Evolutionary conservation across 2,888 invertebrate genomes (phyloP).

Genomic region (Corythucha ciliata): DNA sequence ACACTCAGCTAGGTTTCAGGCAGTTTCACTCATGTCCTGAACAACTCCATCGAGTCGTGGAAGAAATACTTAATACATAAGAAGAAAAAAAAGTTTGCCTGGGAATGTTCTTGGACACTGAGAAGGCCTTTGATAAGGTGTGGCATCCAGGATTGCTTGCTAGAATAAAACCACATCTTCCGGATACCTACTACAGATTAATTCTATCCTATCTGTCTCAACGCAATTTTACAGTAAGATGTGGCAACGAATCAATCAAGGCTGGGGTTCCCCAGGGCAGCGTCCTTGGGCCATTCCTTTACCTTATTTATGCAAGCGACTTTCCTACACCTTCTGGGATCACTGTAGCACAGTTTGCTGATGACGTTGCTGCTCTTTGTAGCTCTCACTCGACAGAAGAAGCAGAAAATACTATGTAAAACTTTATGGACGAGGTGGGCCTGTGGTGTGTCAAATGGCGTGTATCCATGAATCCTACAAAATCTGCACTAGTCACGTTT

Average conservation of each 20-base stretch:
- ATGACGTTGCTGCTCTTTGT: no score
- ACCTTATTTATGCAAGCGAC: no score
- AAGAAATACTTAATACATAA: neutral
- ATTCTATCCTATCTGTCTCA: neutral
- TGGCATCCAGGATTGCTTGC: neutral
- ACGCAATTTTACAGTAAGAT: neutral
- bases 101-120: neutral
- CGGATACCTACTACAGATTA: conserved; percentile 2
- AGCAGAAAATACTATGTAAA: no score
- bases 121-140: neutral
- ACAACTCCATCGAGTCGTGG: neutral
- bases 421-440: conserved; percentile 5
- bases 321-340: no score
- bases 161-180: neutral
- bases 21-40: neutral
- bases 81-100: conserved; percentile 1
- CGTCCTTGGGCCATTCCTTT: neutral
- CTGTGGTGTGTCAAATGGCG: conserved; percentile 11
- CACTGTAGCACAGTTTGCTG: no score
- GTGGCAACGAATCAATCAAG: neutral
- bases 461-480: conserved; percentile 7
- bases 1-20: no score
- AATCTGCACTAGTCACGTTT: conserved; percentile 14
- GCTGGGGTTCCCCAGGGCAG: conserved; percentile 4
- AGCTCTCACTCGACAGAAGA: no score